Evolutionary conservation across 1,140 invertebrate genomes (phyloP), one percentile per base, ranked within the genome.

Genomic region (Pomacea maculata): DNA sequence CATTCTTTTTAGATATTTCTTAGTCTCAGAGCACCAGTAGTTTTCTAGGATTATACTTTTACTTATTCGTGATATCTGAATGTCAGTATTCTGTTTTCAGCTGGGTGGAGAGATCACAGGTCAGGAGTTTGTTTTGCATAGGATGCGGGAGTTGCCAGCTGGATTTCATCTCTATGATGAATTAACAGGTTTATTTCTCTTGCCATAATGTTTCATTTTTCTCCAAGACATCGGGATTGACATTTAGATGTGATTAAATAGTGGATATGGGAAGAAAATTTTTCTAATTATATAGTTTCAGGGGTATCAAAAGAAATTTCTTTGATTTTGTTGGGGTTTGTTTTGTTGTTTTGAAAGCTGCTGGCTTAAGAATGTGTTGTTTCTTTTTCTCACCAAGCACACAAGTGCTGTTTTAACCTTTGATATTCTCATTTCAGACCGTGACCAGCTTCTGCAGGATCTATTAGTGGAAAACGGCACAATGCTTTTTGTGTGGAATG

Each of bases 401-500:
- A 11, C 34, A 11, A 70, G 68, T 15, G 21, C 11, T 7, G 21
- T 21, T 70, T 63, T 80, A 14, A 54, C 25, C 78, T 57, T 72
- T 8, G 9, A 67, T 67, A 79, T 83, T 80, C 25, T 45, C 82
- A 29, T 85, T 85, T 11, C 74, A 88, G 88, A 82, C 79, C 80
- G 85, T 61, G 71, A 78, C 11, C 76, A 84, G 65, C 63, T 52
- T 10, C 34, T 89, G 10, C 80, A 86, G 45, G 82, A 86, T n/a
- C 67, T 84, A 15, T 67, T 65, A n/a, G 78, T 89, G n/a, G 75
- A 81, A 15, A 83, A 86, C 82, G 85, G 81, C 17, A 79, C 82
- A 0, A 83, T 85, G 21, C 76, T 90, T 21, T 88, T 90, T 84
- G 80, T 88, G n/a, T 89, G 88, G 89, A 81, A 90, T 85, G 89